Percentiles rank a stretch among this genome's conserved stretches.
Evolutionary conservation across 2,888 invertebrate genomes (phyloP).

Genomic region (Pandemis cinnamomeana): DNA sequence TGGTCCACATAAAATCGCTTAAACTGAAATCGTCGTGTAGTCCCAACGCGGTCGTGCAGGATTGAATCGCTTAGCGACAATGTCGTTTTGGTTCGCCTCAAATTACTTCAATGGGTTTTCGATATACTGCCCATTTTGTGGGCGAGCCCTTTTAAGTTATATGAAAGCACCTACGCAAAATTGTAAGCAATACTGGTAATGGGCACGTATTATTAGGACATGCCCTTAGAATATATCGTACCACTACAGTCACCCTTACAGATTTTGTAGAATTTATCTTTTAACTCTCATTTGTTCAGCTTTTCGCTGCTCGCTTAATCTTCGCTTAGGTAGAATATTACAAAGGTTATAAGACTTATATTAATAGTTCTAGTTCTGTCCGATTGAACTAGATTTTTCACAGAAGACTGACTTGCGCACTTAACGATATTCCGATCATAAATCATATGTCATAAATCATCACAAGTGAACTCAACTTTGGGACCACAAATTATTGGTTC

Average conservation of each 20-base stretch:
- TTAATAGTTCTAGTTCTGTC: neutral
- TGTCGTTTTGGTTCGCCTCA: constrained; percentile 75
- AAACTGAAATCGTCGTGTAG: constrained; percentile 73
- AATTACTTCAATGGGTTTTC: constrained; percentile 79
- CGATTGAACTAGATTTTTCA: constrained; percentile 7
- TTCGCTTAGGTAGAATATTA: constrained; percentile 13
- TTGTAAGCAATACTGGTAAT: constrained; percentile 62
- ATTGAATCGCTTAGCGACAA: constrained; percentile 79
- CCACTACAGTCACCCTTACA: neutral
- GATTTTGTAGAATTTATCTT: neutral
- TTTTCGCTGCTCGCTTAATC: neutral
- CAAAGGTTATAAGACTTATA: constrained; percentile 1
- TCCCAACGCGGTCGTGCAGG: constrained; percentile 65
- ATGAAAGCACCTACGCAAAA: constrained; percentile 58
- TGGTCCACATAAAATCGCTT: constrained; percentile 62
- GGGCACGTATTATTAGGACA: constrained; percentile 52
- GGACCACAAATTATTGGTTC: constrained; percentile 67
- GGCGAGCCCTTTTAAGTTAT: constrained; percentile 66
- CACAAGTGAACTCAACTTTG: constrained; percentile 61
- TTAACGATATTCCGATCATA: constrained; percentile 53
- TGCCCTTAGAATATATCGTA: constrained; percentile 34
- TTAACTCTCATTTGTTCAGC: neutral
- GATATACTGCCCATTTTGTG: constrained; percentile 71
- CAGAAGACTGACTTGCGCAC: constrained; percentile 21
- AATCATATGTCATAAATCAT: constrained; percentile 59